These are phyloP conservation scores for Pachymerium ferrugineum DNA, from an alignment of 2,888 invertebrate genomes.

Conservation along the genomic window DNA sequence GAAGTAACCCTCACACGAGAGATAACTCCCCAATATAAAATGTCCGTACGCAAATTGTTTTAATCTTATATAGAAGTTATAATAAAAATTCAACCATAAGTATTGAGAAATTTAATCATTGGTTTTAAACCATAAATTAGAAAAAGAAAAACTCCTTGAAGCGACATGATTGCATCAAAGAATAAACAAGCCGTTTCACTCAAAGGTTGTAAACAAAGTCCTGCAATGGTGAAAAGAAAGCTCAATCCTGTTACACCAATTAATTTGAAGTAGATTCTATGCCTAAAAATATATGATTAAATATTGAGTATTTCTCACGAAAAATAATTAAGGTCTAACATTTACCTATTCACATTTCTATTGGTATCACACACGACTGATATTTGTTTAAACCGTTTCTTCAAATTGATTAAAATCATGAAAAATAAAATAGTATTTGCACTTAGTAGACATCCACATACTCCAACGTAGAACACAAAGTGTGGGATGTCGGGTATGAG, in stretches of 20 bases:
- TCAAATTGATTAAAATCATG: background rate
- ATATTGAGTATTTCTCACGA: too few relatives aligned
- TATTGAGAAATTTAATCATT: background rate
- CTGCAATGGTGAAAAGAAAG: background rate
- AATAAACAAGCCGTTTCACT: background rate
- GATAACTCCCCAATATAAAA: too few relatives aligned
- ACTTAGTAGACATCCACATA: background rate
- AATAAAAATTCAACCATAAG: background rate
- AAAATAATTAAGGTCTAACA: too few relatives aligned
- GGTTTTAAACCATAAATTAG: background rate
- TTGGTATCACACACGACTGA: background rate
- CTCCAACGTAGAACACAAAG: background rate
- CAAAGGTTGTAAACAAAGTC: background rate
- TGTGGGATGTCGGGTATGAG: background rate
- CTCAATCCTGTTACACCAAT: background rate
- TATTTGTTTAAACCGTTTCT: background rate
- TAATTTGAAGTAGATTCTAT: background rate
- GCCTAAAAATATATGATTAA: background rate
- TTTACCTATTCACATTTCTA: too few relatives aligned
- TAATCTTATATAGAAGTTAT: background rate
- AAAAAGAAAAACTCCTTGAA: background rate
- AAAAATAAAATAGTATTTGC: background rate
- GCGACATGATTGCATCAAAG: background rate
- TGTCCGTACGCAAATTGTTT: too few relatives aligned
- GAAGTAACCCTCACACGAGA: too few relatives aligned